phyloP scores from a whole-genome alignment of 2,113 vertebrate genomes.

The Ellobius talpinus region DNA sequence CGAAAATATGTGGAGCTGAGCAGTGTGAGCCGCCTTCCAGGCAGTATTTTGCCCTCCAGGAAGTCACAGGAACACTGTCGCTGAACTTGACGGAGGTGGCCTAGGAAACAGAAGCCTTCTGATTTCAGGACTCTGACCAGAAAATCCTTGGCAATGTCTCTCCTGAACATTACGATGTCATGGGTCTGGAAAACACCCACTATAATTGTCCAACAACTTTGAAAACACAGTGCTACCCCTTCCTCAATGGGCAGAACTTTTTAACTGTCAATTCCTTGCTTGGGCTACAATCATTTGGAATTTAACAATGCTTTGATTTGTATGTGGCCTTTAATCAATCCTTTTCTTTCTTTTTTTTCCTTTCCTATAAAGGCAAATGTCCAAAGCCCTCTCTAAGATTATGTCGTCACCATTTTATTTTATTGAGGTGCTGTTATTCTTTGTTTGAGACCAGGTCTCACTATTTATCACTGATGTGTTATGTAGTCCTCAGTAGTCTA shows the following conservation, averaged over 20 bases:
- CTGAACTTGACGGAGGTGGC: not conserved
- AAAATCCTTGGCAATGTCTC: not conserved
- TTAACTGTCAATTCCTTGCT: not conserved
- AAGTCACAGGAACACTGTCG: not conserved
- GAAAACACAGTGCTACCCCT: slow-evolving; percentile 22
- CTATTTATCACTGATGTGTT: not conserved
- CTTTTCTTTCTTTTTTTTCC: not conserved
- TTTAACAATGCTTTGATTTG: not conserved
- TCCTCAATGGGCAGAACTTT: not conserved
- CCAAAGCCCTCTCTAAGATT: not conserved
- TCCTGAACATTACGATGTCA: not conserved
- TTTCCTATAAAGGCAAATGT: not conserved
- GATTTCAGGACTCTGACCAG: not conserved
- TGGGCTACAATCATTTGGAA: not conserved
- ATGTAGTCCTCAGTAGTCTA: not conserved
- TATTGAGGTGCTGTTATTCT: not conserved
- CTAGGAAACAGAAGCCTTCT: not conserved
- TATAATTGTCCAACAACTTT: slow-evolving; percentile 13
- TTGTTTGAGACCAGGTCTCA: not conserved
- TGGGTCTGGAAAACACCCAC: slow-evolving; percentile 18
- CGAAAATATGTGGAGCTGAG: not conserved
- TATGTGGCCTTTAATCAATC: not conserved
- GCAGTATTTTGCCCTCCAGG: not conserved
- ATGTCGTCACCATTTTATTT: not conserved
- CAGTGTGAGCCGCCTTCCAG: not conserved